phyloP scores from a whole-genome alignment of 2,113 vertebrate genomes.

The Bufo bufo region DNA sequence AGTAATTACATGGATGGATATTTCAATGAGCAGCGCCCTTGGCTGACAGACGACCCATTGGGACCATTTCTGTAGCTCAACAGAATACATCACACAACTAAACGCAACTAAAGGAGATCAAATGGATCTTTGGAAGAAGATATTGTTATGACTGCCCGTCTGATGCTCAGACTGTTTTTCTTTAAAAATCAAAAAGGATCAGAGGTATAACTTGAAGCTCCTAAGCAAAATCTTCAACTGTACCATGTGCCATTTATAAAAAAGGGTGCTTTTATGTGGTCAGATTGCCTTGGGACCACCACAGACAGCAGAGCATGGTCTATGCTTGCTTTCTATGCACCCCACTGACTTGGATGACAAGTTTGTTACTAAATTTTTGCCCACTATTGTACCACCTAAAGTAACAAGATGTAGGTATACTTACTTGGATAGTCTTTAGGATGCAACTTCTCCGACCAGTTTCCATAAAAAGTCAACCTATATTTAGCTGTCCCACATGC shows the following conservation, averaged over 20 bases:
- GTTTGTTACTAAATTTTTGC: too few relatives aligned
- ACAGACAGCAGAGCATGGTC: too few relatives aligned
- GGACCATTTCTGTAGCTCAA: constrained; percentile 14
- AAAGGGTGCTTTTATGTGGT: too few relatives aligned
- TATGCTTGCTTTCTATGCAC: too few relatives aligned
- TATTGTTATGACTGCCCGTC: neutral
- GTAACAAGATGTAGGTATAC: constrained; percentile 61
- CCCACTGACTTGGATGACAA: too few relatives aligned
- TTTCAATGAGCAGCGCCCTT: constrained; percentile 40
- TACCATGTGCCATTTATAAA: too few relatives aligned
- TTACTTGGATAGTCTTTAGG: constrained; percentile 96
- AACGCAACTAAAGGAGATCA: too few relatives aligned
- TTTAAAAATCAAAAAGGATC: neutral
- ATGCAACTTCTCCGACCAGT: constrained; percentile 96
- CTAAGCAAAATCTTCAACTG: too few relatives aligned
- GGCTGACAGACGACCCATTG: constrained; percentile 33
- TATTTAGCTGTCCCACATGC: constrained; percentile 98
- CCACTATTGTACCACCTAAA: too few relatives aligned
- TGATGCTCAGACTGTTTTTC: neutral
- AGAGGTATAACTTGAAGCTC: too few relatives aligned
- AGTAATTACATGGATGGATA: constrained; percentile 49
- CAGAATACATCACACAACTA: constrained; percentile 15
- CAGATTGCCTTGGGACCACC: too few relatives aligned
- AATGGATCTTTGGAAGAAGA: neutral
- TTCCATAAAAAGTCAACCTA: constrained; percentile 93